A percentile compares a stretch with the other conserved stretches of the same genome.
These are phyloP conservation scores for Hyperopisus bebe DNA, from an alignment of 2,113 vertebrate species.

Conservation along the genomic window DNA sequence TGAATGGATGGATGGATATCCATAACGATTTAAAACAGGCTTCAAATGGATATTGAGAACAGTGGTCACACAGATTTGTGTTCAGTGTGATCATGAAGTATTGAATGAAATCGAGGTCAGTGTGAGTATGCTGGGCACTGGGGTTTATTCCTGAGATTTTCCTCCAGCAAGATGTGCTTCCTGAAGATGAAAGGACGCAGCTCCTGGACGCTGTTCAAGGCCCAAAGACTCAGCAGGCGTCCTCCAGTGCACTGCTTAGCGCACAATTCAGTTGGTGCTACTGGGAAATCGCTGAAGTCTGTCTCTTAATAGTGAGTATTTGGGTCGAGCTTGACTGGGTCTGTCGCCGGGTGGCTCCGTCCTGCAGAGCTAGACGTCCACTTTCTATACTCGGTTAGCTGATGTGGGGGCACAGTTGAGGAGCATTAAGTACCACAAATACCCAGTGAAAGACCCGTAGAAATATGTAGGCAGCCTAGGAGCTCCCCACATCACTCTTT, in stretches of 20 bases:
- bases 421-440: not conserved
- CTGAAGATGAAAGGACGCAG: conserved; percentile 24
- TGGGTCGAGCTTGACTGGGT: not conserved
- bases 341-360: not conserved
- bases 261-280: not conserved
- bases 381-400: not conserved
- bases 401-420: not conserved
- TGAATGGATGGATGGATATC: not conserved
- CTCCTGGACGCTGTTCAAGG: not conserved
- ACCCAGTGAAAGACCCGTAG: not conserved
- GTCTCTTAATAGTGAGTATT: not conserved
- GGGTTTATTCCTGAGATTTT: conserved; percentile 41
- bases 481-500: not conserved
- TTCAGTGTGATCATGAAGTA: not conserved
- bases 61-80: not conserved
- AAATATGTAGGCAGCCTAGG: not conserved
- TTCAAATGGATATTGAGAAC: not conserved
- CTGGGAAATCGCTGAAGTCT: not conserved
- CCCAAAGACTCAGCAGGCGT: not conserved
- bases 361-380: not conserved
- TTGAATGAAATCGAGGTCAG: not conserved
- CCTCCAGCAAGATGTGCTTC: conserved; percentile 31
- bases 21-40: not conserved
- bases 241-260: not conserved
- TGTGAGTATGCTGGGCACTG: conserved; percentile 34